Percentiles rank a stretch among this genome's conserved stretches.
Evolutionary conservation across 2,888 invertebrate species (phyloP).

Genomic region (Tinea pellionella): DNA sequence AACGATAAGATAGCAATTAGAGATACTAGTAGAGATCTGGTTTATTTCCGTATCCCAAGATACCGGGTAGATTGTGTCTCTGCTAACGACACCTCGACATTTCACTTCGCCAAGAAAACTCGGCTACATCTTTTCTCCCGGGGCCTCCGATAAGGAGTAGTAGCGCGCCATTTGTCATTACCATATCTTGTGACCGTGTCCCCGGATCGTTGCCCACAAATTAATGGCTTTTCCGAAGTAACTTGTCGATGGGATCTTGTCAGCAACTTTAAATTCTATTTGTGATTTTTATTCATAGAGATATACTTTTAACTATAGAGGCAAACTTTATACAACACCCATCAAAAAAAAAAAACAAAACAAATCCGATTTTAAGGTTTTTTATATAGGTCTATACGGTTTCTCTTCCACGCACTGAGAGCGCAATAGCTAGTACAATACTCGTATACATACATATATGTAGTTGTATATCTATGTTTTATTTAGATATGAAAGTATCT

Average conservation of each 20-base stretch:
- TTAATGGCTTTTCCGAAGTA: conserved; percentile 22
- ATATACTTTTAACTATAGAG: too few relatives aligned
- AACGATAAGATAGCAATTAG: conserved; percentile 4
- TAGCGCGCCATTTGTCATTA: conserved; percentile 47
- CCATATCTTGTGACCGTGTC: conserved; percentile 32
- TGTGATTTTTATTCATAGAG: not conserved
- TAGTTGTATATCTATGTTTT: too few relatives aligned
- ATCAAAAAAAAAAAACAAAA: too few relatives aligned
- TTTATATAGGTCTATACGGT: too few relatives aligned
- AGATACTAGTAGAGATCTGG: not conserved
- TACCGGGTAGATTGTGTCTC: conserved; percentile 30
- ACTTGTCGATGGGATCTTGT: conserved; percentile 2
- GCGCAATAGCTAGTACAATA: too few relatives aligned
- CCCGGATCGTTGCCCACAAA: conserved; percentile 26
- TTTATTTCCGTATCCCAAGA: not conserved
- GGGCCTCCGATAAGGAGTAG: conserved; percentile 41
- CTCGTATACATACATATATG: too few relatives aligned
- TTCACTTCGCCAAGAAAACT: conserved; percentile 38
- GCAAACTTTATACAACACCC: too few relatives aligned
- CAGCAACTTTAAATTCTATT: conserved; percentile 8
- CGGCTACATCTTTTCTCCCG: conserved; percentile 39
- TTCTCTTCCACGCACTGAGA: too few relatives aligned
- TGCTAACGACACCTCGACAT: conserved; percentile 41
- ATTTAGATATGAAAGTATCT: too few relatives aligned
- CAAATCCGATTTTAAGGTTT: too few relatives aligned